These are phyloP conservation scores for Andrena minutula DNA, from an alignment of 2,888 invertebrate species.

Conservation along the genomic window DNA sequence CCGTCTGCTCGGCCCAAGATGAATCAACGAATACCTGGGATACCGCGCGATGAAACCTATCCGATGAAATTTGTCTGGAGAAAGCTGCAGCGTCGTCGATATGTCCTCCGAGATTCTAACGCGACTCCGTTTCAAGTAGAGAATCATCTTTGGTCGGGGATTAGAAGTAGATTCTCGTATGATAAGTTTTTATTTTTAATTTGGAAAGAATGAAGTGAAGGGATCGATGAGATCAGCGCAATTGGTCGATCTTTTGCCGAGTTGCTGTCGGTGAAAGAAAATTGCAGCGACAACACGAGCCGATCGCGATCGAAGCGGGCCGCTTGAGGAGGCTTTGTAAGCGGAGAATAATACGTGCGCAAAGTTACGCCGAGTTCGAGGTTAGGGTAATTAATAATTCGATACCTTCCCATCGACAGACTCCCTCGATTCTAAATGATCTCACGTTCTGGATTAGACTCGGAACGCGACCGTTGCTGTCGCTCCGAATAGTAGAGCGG, in stretches of 20 bases:
- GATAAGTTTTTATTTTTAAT: background rate
- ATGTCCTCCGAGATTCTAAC: slow-evolving; percentile 18
- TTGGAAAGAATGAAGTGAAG: slow-evolving; percentile 36
- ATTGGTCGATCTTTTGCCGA: slow-evolving; percentile 18
- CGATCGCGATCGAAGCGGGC: background rate
- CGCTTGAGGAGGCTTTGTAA: slow-evolving; percentile 17
- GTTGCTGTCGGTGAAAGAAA: slow-evolving; percentile 16
- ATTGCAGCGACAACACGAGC: slow-evolving; percentile 19
- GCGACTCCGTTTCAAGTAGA: slow-evolving; percentile 51
- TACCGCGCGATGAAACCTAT: background rate
- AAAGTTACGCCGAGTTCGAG: slow-evolving; percentile 53
- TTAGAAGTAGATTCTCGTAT: background rate
- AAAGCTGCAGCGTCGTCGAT: slow-evolving; percentile 2
- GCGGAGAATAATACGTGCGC: slow-evolving; percentile 38
- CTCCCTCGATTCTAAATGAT: slow-evolving; percentile 63
- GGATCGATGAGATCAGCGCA: slow-evolving; percentile 44
- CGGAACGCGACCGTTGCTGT: slow-evolving; percentile 14
- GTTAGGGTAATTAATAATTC: slow-evolving; percentile 78
- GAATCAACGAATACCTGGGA: background rate
- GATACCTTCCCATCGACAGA: slow-evolving; percentile 74
- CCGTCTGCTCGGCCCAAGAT: slow-evolving; percentile 13
- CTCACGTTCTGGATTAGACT: slow-evolving; percentile 56
- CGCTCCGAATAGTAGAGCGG: slow-evolving; percentile 20
- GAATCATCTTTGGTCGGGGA: slow-evolving; percentile 39
- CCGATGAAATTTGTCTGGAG: slow-evolving; percentile 3